Evolutionary conservation across 1,140 invertebrate genomes (phyloP).

Genomic region (Neuroterus valhalla): DNA sequence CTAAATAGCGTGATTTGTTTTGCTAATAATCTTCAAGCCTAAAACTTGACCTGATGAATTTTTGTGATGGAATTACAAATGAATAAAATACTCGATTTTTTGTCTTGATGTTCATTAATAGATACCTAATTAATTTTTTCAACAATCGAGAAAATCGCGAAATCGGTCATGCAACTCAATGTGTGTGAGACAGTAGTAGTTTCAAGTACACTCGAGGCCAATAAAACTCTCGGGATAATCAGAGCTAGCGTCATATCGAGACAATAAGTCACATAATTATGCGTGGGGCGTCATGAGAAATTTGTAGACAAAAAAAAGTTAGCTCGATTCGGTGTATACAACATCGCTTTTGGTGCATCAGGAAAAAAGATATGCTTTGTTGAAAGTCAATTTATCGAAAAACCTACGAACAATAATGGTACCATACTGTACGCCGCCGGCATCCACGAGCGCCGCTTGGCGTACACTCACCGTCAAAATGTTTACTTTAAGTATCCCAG

Average conservation of each 20-base stretch:
- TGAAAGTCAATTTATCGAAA: conserved; percentile 28
- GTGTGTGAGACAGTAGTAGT: conserved; percentile 16
- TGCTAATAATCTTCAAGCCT: too few species aligned
- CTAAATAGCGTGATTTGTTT: neutral
- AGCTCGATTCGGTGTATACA: conserved; percentile 6
- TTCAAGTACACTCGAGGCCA: neutral
- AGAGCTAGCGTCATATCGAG: neutral
- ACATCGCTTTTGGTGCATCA: conserved; percentile 1
- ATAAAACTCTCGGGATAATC: neutral
- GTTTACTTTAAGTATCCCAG: neutral
- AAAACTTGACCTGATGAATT: too few species aligned
- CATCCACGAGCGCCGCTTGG: neutral
- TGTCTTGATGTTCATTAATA: neutral
- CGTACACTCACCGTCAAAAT: neutral
- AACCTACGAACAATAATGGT: neutral
- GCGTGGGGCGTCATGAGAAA: conserved; percentile 20
- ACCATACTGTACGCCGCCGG: conserved; percentile 3
- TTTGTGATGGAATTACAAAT: too few species aligned
- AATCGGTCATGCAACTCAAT: neutral
- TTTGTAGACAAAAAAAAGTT: conserved; percentile 24
- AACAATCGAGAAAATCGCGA: conserved; percentile 13
- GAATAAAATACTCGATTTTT: neutral
- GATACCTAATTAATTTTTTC: conserved; percentile 12
- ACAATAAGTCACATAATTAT: neutral
- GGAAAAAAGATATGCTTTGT: conserved; percentile 8